Evolutionary conservation across 2,888 invertebrate species (phyloP).

Genomic region (Tinea pellionella): DNA sequence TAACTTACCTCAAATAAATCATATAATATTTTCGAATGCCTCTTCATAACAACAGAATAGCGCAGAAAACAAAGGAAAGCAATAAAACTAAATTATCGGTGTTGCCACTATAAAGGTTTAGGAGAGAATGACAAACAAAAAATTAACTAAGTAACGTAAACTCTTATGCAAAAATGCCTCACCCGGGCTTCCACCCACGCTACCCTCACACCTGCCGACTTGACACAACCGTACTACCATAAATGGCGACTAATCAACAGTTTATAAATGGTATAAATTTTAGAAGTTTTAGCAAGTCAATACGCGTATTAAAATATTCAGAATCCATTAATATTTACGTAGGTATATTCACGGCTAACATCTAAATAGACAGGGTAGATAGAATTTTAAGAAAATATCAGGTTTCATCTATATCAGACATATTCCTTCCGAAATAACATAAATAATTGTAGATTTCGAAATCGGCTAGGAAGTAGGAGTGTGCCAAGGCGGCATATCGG

Average conservation of each 20-base stretch:
- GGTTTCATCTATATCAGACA: too few relatives aligned
- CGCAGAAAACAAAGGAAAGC: too few relatives aligned
- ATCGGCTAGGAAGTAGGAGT: too few relatives aligned
- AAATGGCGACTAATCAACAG: constrained; percentile 47
- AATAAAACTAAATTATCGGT: constrained; percentile 8
- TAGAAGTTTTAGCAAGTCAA: constrained; percentile 15
- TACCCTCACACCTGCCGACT: constrained; percentile 27
- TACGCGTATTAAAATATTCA: constrained; percentile 14
- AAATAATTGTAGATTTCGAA: too few relatives aligned
- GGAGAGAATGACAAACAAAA: constrained; percentile 38
- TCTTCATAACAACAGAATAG: constrained; percentile 29
- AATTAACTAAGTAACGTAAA: constrained; percentile 31
- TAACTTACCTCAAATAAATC: constrained; percentile 49
- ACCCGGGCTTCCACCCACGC: constrained; percentile 47
- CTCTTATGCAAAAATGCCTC: constrained; percentile 41
- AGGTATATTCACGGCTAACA: too few relatives aligned
- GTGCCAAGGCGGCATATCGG: too few relatives aligned
- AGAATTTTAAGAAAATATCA: too few relatives aligned
- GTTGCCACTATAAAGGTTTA: constrained; percentile 29
- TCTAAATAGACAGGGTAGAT: too few relatives aligned
- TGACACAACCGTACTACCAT: constrained; percentile 26
- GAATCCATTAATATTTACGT: background rate
- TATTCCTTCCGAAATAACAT: too few relatives aligned
- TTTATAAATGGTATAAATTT: constrained; percentile 17
- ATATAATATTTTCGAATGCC: constrained; percentile 53